Evolutionary conservation across 2,888 invertebrate genomes (phyloP), one percentile per base, ranked within the genome.

Genomic region (Stratiomys singularior): DNA sequence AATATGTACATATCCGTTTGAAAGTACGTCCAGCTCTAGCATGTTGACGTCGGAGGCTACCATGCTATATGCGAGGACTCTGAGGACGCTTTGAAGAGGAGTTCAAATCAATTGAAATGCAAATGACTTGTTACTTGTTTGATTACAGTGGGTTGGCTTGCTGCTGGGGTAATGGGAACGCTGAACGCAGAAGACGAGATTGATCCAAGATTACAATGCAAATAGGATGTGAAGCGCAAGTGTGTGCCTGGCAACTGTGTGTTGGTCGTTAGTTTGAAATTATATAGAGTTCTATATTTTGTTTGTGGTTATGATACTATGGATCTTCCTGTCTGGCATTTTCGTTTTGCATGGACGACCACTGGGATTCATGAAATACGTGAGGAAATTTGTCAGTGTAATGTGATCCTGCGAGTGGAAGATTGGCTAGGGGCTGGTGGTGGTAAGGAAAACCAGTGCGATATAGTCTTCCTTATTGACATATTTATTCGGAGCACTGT

Each of bases 51-150:
- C 52, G 52, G 5, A 52, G 52, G 52, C 15, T 52, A 52, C 64
- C 37, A 37, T 9, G 37, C 37, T 37, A 5, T 37, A 64, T 1
- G 21, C 44, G 7, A 37, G 21, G 64, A 28, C 67, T 1, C 21
- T n/a, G 37, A 44, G 21, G 44, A 67, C 47, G 47, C 23, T 44
- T 71, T 52, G 47, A 25, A 52, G 18, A 52, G n/a, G n/a, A 71
- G 71, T 71, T 71, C 13, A 52, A 71, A 71, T 52, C 71, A 71
- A 71, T 71, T 71, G 52, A 71, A 71, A 71, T 71, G 71, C 52
- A 71, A 71, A 71, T 71, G 71, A 71, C 71, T 52, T 64, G 64
- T n/a, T 64, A 30, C 64, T 71, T 46, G 71, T 71, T 37, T 52
- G 71, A 71, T 71, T 71, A 47, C 44, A 67, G 25, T 37, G 9